Conservation (phyloP, 1,140 invertebrate species). For the Venustaconcha ellipsiformis region DNA sequence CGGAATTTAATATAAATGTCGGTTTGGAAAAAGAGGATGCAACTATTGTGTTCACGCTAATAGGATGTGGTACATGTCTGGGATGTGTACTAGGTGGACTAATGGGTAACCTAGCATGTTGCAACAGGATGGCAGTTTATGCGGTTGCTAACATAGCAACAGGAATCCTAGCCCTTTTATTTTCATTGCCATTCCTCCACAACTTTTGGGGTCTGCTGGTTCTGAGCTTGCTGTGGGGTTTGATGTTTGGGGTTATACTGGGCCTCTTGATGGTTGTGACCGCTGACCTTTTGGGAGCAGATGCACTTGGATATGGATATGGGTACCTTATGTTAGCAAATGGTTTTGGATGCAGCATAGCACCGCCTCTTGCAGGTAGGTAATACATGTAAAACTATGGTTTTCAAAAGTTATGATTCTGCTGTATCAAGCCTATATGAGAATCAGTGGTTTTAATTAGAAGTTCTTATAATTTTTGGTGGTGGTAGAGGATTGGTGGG, state of each 20-base stretch:
- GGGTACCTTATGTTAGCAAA: slow-evolving; percentile 62
- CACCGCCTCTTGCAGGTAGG: slow-evolving; percentile 59
- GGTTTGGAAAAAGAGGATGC: slow-evolving; percentile 40
- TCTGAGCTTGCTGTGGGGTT: slow-evolving; percentile 36
- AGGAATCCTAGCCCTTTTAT: slow-evolving; percentile 35
- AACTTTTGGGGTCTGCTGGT: slow-evolving; percentile 20
- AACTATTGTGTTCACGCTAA: slow-evolving; percentile 36
- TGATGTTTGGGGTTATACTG: slow-evolving; percentile 55
- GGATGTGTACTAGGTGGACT: slow-evolving; percentile 52
- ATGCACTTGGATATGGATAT: slow-evolving; percentile 49
- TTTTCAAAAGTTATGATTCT: too few species aligned
- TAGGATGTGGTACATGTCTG: slow-evolving; percentile 46
- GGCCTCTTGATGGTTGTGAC: slow-evolving; percentile 55
- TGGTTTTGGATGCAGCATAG: slow-evolving; percentile 56
- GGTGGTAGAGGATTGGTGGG: too few species aligned
- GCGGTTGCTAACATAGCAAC: slow-evolving; percentile 41
- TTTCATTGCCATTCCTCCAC: slow-evolving; percentile 33
- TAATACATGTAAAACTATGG: background rate
- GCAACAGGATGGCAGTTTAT: slow-evolving; percentile 46
- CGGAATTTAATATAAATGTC: slow-evolving; percentile 44
- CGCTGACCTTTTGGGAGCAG: slow-evolving; percentile 51
- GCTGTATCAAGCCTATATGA: too few species aligned
- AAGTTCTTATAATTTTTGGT: too few species aligned
- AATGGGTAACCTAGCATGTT: slow-evolving; percentile 43
- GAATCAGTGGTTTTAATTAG: too few species aligned